These are phyloP conservation scores for Andrena haemorrhoa DNA, from an alignment of 2,888 invertebrate genomes.

Conservation along the genomic window DNA sequence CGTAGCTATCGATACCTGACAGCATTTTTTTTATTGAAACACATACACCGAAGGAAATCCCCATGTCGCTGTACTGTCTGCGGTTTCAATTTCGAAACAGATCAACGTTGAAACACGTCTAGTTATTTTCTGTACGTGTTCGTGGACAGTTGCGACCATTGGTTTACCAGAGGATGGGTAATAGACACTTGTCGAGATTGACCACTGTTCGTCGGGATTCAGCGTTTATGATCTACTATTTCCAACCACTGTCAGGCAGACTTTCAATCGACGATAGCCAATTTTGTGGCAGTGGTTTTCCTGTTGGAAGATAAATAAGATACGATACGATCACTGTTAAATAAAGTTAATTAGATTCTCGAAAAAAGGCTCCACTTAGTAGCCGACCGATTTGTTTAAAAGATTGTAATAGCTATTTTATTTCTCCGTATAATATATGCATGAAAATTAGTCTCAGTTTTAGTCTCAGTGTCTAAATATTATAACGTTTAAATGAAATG, in stretches of 20 bases:
- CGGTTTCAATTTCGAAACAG: conserved; percentile 21
- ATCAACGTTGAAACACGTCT: conserved; percentile 31
- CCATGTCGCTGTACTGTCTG: not conserved
- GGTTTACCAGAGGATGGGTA: conserved; percentile 1
- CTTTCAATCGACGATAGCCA: not conserved
- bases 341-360: too few species aligned
- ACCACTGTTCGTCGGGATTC: conserved; percentile 16
- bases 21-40: not conserved
- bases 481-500: not conserved
- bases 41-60: not conserved
- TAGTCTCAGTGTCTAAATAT: not conserved
- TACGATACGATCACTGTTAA: not conserved
- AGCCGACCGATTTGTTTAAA: too few species aligned
- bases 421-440: too few species aligned
- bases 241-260: not conserved
- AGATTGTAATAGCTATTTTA: too few species aligned
- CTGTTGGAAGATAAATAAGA: not conserved
- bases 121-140: conserved; percentile 23
- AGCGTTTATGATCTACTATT: not conserved
- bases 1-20: not conserved
- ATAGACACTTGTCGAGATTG: conserved; percentile 34
- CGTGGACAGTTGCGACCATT: conserved; percentile 14
- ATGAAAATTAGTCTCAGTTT: not conserved
- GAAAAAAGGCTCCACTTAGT: too few species aligned
- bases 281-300: not conserved